Evolutionary conservation across 2,797 vertebrate species (phyloP).

Genomic region (Bucorvus abyssinicus): DNA sequence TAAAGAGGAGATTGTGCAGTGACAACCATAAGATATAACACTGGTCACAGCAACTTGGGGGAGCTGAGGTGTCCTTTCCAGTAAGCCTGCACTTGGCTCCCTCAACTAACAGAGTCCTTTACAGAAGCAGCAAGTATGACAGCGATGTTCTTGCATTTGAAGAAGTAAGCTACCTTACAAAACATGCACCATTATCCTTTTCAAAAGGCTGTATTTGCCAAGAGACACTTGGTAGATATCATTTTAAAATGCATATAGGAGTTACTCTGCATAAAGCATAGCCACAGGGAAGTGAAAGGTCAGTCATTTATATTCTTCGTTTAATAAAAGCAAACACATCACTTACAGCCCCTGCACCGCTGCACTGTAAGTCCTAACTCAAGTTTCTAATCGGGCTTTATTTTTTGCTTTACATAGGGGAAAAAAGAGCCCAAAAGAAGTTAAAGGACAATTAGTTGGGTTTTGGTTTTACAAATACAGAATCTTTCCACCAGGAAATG

Average conservation of each 20-base stretch:
- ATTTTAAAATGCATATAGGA: not conserved
- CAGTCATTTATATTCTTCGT: not conserved
- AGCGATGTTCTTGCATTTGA: not conserved
- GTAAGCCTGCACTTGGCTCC: not conserved
- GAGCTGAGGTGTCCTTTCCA: not conserved
- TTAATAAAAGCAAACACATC: not conserved
- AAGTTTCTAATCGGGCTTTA: not conserved
- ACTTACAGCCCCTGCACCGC: not conserved
- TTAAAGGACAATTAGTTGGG: not conserved
- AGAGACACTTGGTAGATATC: not conserved
- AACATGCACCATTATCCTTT: not conserved
- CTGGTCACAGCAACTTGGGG: fast-evolving
- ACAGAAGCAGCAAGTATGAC: not conserved
- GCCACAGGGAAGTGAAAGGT: not conserved
- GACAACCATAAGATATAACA: not conserved
- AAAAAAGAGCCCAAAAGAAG: not conserved
- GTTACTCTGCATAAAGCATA: not conserved
- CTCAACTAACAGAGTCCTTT: not conserved
- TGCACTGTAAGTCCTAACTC: not conserved
- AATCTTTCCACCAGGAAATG: not conserved
- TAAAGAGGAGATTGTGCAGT: fast-evolving
- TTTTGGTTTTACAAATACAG: not conserved
- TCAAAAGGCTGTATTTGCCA: not conserved
- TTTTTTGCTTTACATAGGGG: not conserved
- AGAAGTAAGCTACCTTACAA: not conserved